Conservation (phyloP, 2,888 invertebrate genomes). For the Ecliptopera silaceata region DNA sequence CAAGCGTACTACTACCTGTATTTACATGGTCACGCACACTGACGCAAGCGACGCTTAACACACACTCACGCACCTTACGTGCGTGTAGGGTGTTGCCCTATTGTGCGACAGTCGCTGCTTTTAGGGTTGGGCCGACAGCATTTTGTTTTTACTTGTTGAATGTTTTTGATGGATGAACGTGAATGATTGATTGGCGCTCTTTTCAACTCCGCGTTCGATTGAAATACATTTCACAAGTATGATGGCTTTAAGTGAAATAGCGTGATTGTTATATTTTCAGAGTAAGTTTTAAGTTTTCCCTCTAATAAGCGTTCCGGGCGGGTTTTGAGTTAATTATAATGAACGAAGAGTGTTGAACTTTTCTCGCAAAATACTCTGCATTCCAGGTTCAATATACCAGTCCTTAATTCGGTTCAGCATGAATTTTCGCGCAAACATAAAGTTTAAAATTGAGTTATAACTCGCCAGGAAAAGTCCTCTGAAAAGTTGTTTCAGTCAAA, state of each 20-base stretch:
- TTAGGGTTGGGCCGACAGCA: slow-evolving; percentile 66
- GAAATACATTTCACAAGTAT: slow-evolving; percentile 64
- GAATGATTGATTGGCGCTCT: slow-evolving; percentile 74
- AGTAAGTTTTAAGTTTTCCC: background rate
- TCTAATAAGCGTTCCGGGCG: background rate
- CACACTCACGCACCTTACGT: slow-evolving; percentile 39
- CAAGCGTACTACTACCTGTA: slow-evolving; percentile 34
- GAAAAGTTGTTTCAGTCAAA: slow-evolving; percentile 25
- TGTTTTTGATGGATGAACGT: slow-evolving; percentile 75
- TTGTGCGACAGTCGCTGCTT: slow-evolving; percentile 51
- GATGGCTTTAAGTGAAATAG: slow-evolving; percentile 43
- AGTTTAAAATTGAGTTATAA: slow-evolving; percentile 6
- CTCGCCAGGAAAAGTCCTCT: slow-evolving; percentile 1
- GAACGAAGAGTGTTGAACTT: background rate
- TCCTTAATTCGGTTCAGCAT: background rate
- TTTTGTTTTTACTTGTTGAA: slow-evolving; percentile 83
- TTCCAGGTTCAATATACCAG: background rate
- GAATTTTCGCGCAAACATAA: slow-evolving; percentile 3
- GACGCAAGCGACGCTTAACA: slow-evolving; percentile 16
- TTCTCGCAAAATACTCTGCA: background rate
- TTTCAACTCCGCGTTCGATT: slow-evolving; percentile 57
- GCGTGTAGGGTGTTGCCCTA: slow-evolving; percentile 64
- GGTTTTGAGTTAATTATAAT: background rate
- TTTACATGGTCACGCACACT: slow-evolving; percentile 27
- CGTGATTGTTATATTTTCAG: slow-evolving; percentile 36